phyloP scores from a whole-genome alignment of 2,888 invertebrate species.

The Drosophila mulleri region DNA sequence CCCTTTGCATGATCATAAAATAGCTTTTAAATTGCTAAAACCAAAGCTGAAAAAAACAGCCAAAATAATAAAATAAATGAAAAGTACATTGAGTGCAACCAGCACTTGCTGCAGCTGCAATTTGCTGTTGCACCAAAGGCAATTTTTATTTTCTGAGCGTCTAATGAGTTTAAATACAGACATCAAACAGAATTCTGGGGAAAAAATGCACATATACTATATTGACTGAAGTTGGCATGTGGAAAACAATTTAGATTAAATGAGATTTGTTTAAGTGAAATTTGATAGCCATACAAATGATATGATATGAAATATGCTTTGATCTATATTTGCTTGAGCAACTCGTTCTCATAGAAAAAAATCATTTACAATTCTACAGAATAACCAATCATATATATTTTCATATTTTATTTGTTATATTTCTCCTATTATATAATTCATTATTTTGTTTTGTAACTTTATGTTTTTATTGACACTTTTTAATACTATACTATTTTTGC shows the following conservation, averaged over 20 bases:
- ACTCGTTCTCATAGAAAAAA: no score
- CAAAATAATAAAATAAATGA: background rate
- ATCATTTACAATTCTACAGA: no score
- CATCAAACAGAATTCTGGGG: slow-evolving; percentile 23
- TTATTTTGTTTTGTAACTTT: background rate
- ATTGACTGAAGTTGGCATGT: slow-evolving; percentile 15
- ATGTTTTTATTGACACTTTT: background rate
- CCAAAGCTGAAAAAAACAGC: background rate
- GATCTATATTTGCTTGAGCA: no score
- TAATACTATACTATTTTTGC: background rate
- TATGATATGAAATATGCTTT: background rate
- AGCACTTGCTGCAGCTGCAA: slow-evolving; percentile 33
- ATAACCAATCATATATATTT: background rate
- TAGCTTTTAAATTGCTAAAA: slow-evolving; percentile 51
- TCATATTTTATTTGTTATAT: background rate
- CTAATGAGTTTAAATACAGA: slow-evolving; percentile 58
- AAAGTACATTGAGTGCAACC: slow-evolving; percentile 19
- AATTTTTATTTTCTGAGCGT: slow-evolving; percentile 16
- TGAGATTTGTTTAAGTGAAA: background rate
- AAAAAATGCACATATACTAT: slow-evolving; percentile 13
- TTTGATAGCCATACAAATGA: background rate
- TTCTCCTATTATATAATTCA: background rate
- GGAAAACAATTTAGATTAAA: background rate
- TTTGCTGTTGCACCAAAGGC: slow-evolving; percentile 20
- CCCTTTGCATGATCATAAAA: slow-evolving; percentile 48